phyloP scores from a whole-genome alignment of 2,888 invertebrate species.

The Pyrrhia umbra region DNA sequence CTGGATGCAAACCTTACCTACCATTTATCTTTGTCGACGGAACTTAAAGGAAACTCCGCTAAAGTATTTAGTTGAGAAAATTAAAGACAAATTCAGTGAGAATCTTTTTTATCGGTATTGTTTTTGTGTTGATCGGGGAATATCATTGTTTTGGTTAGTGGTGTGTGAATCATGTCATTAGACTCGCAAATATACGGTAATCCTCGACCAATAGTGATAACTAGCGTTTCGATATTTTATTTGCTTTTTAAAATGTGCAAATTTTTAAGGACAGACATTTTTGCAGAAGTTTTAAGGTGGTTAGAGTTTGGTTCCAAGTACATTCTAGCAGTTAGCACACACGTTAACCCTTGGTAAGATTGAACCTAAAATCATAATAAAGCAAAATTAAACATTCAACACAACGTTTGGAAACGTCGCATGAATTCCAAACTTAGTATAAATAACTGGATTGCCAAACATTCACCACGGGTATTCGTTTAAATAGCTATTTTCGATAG shows the following conservation, averaged over 20 bases:
- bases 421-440: slow-evolving; percentile 7
- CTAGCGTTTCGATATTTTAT: no score
- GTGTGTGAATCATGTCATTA: no score
- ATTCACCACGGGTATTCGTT: slow-evolving; percentile 26
- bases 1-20: slow-evolving; percentile 74
- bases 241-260: no score
- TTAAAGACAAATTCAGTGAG: slow-evolving; percentile 75
- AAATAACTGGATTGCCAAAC: slow-evolving; percentile 28
- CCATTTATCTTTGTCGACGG: slow-evolving; percentile 80
- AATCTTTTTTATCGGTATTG: slow-evolving; percentile 66
- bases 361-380: neutral
- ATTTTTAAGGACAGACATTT: no score
- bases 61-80: slow-evolving; percentile 77
- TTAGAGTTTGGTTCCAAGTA: no score
- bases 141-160: no score
- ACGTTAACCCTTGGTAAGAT: no score
- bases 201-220: no score
- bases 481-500: slow-evolving; percentile 33
- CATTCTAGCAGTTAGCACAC: no score
- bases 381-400: neutral
- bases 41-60: slow-evolving; percentile 70
- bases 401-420: slow-evolving; percentile 5
- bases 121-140: slow-evolving; percentile 29
- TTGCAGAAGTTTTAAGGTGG: no score
- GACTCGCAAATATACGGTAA: no score